phyloP scores from a whole-genome alignment of 2,888 invertebrate genomes.

The Cheilosia vernalis region DNA sequence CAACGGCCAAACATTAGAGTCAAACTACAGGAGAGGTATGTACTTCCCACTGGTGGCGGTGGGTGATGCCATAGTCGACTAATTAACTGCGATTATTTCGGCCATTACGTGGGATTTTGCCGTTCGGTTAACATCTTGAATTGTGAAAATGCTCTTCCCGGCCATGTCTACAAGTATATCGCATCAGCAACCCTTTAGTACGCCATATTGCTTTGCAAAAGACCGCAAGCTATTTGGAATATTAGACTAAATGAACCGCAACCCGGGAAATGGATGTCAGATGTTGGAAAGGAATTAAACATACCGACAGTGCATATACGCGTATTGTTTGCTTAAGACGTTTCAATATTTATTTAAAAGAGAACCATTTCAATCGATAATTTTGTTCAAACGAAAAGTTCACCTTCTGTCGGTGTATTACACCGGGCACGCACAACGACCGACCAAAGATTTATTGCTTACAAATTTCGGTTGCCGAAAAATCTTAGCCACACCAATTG shows the following conservation, averaged over 20 bases:
- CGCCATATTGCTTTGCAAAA: constrained; percentile 50
- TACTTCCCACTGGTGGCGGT: constrained; percentile 19
- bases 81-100: constrained; percentile 84
- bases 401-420: background rate
- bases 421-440: constrained; percentile 47
- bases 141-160: constrained; percentile 63
- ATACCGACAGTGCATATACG: constrained; percentile 4
- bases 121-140: constrained; percentile 76
- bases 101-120: constrained; percentile 84
- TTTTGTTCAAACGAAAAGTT: constrained; percentile 7
- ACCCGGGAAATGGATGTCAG: constrained; percentile 40
- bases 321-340: constrained; percentile 40
- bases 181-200: constrained; percentile 46
- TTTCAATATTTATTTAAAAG: constrained; percentile 50
- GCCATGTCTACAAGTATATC: constrained; percentile 1
- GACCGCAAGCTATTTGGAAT: constrained; percentile 71
- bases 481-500: constrained; percentile 74
- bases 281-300: constrained; percentile 42
- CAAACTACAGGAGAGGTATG: constrained; percentile 34
- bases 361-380: constrained; percentile 33
- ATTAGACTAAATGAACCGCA: constrained; percentile 62
- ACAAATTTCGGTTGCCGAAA: constrained; percentile 65
- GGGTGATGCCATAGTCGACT: constrained; percentile 79
- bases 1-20: constrained; percentile 67
- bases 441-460: constrained; percentile 73